These are phyloP conservation scores for Rhinichthys osculus DNA, from an alignment of 2,797 vertebrate species.

Conservation along the genomic window DNA sequence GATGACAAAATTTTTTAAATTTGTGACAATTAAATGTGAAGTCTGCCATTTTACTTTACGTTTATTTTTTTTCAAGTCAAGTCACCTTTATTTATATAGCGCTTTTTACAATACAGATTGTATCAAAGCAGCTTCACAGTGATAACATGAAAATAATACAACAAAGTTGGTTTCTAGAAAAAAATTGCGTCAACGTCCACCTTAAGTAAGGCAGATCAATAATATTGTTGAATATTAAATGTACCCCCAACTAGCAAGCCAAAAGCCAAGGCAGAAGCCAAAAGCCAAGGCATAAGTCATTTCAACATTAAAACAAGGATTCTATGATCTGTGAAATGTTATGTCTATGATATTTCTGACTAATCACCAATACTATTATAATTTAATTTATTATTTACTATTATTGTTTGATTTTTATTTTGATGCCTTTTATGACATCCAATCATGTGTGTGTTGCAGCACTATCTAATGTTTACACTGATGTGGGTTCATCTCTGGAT, in stretches of 20 bases:
- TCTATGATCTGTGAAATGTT: neutral
- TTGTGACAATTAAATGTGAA: neutral
- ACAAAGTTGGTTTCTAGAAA: too few relatives aligned
- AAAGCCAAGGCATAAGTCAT: neutral
- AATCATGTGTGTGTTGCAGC: constrained; percentile 63
- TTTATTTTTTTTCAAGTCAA: neutral
- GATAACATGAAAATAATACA: too few relatives aligned
- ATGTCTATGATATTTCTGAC: neutral
- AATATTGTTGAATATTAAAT: too few relatives aligned
- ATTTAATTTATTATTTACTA: neutral
- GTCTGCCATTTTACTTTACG: neutral
- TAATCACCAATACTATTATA: neutral
- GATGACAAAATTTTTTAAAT: neutral
- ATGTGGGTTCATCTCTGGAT: constrained; percentile 83
- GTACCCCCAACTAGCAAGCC: too few relatives aligned
- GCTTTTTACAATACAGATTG: too few relatives aligned
- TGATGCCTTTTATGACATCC: neutral
- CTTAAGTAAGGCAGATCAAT: too few relatives aligned
- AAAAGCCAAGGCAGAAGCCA: too few relatives aligned
- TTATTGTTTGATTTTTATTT: neutral
- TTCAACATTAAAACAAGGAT: neutral
- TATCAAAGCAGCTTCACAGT: too few relatives aligned
- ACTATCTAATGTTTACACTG: constrained; percentile 84
- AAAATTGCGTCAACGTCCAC: too few relatives aligned
- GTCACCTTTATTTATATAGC: too few relatives aligned